Evolutionary conservation across 2,113 vertebrate species (phyloP).

Genomic region (Epinephelus lanceolatus): DNA sequence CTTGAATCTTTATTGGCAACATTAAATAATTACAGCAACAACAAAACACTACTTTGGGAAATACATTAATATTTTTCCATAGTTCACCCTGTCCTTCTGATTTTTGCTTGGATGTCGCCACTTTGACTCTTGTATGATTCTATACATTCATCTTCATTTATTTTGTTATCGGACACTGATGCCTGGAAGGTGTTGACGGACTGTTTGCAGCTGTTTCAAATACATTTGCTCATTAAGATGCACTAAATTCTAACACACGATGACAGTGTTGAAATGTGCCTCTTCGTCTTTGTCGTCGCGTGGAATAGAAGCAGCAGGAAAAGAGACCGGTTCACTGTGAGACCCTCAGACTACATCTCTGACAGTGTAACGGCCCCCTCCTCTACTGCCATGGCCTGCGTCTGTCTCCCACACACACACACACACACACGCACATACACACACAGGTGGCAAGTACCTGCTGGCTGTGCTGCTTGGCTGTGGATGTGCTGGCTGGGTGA

Average conservation of each 20-base stretch:
- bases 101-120: background rate
- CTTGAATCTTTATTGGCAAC: conserved; percentile 4
- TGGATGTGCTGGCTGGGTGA: conserved; percentile 87
- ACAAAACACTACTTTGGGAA: background rate
- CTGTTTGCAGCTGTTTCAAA: background rate
- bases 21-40: background rate
- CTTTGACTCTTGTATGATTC: conserved; percentile 9
- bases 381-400: conserved; percentile 83
- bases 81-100: background rate
- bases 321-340: conserved; percentile 99
- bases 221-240: background rate
- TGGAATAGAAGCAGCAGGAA: conserved; percentile 88
- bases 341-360: conserved; percentile 98
- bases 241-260: background rate
- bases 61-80: background rate
- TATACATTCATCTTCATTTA: background rate
- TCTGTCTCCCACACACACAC: background rate
- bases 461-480: conserved; percentile 80
- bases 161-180: background rate
- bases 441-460: conserved; percentile 83
- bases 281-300: conserved; percentile 20
- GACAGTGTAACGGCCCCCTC: conserved; percentile 99
- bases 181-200: background rate
- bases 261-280: background rate
- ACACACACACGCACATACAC: conserved; percentile 18